phyloP scores from a whole-genome alignment of 2,888 invertebrate genomes.

The Pinctada fucata region DNA sequence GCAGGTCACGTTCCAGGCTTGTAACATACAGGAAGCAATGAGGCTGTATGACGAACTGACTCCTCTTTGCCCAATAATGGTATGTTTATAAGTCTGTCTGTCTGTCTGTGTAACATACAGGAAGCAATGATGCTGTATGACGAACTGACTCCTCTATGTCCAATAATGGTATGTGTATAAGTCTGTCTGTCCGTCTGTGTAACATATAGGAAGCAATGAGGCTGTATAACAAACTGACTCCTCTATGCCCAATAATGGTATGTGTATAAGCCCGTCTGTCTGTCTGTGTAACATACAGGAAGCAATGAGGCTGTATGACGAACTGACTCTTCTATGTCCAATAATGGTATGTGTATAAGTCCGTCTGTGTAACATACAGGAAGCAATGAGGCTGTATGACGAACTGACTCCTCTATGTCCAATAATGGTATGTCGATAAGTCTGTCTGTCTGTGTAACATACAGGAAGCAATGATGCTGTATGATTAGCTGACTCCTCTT shows the following conservation, averaged over 20 bases:
- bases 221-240: too few species aligned
- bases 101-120: constrained; percentile 86
- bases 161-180: constrained; percentile 87
- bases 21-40: constrained; percentile 96
- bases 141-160: constrained; percentile 96
- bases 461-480: constrained; percentile 81
- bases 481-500: too few species aligned
- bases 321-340: constrained; percentile 96
- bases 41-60: constrained; percentile 97
- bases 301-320: constrained; percentile 97
- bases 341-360: constrained; percentile 85
- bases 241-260: too few species aligned
- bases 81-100: constrained; percentile 74
- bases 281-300: constrained; percentile 91
- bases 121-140: constrained; percentile 98
- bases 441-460: too few species aligned
- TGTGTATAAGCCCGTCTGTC: constrained; percentile 19
- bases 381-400: constrained; percentile 97
- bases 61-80: constrained; percentile 97
- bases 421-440: constrained; percentile 85
- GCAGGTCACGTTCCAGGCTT: constrained; percentile 92
- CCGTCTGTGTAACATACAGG: constrained; percentile 88
- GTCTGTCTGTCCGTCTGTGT: too few species aligned
- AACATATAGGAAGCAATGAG: neutral
- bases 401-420: constrained; percentile 97